Evolutionary conservation across 2,888 invertebrate genomes (phyloP).

Genomic region (Parochlus steinenii): DNA sequence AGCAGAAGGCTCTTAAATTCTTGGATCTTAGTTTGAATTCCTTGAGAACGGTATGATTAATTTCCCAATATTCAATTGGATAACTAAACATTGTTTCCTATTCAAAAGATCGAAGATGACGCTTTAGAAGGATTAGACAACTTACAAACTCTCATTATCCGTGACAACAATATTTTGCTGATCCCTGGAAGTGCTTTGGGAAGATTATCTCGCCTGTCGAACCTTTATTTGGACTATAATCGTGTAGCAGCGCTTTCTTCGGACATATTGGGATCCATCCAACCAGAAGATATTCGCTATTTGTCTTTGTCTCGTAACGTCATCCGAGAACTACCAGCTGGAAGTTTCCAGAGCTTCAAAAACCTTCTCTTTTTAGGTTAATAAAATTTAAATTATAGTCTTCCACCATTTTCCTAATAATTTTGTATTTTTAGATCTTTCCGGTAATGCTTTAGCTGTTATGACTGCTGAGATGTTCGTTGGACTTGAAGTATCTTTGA

Average conservation of each 20-base stretch:
- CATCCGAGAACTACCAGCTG: constrained; percentile 66
- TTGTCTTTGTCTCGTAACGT: constrained; percentile 69
- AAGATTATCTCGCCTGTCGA: constrained; percentile 53
- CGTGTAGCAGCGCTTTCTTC: constrained; percentile 70
- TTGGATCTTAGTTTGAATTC: constrained; percentile 76
- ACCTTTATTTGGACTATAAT: constrained; percentile 69
- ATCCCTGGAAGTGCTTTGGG: constrained; percentile 72
- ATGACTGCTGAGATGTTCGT: constrained; percentile 57
- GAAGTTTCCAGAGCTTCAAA: constrained; percentile 64
- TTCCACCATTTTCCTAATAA: too few species aligned
- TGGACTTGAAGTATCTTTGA: constrained; percentile 56
- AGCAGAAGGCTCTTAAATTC: constrained; percentile 49
- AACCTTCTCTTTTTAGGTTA: too few species aligned
- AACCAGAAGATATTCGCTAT: constrained; percentile 49
- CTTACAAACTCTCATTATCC: constrained; percentile 57
- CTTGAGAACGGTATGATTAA: constrained; percentile 55
- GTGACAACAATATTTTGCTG: constrained; percentile 74
- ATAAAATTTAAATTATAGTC: too few species aligned
- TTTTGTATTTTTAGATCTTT: constrained; percentile 56
- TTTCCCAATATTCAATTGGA: not conserved
- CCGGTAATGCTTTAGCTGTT: constrained; percentile 58
- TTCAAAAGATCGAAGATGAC: constrained; percentile 65
- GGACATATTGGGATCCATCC: constrained; percentile 54
- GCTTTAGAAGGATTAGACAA: constrained; percentile 68
- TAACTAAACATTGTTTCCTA: constrained; percentile 11